These are phyloP conservation scores for Palythoa caribaeorum DNA, from an alignment of 92 coral and sea anemone species.

Conservation along the genomic window DNA sequence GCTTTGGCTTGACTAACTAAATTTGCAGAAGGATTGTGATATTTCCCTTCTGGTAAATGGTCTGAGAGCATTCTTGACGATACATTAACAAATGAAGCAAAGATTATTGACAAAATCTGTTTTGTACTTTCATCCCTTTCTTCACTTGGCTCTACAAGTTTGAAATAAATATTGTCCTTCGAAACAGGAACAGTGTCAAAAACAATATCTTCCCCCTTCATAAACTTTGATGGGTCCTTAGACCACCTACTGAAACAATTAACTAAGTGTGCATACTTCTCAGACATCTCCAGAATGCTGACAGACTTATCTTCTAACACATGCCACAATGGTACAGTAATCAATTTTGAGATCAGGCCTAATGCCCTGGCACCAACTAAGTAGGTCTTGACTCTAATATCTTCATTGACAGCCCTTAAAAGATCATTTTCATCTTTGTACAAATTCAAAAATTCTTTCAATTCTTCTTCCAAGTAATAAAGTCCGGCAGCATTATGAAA, in stretches of 20 bases:
- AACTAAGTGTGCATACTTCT: slow-evolving; percentile 19
- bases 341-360: slow-evolving; percentile 19
- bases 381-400: slow-evolving; percentile 17
- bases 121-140: slow-evolving; percentile 30
- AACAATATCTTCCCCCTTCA: neutral
- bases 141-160: neutral
- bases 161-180: slow-evolving; percentile 4
- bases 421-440: slow-evolving; percentile 37
- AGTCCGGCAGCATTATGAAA: slow-evolving; percentile 42
- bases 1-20: slow-evolving; percentile 4
- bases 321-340: slow-evolving; percentile 40
- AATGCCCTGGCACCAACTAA: slow-evolving; percentile 41
- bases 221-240: slow-evolving; percentile 15
- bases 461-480: slow-evolving; percentile 16
- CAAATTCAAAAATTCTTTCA: slow-evolving; percentile 26
- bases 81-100: slow-evolving; percentile 15
- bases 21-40: slow-evolving; percentile 23
- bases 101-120: neutral
- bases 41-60: slow-evolving; percentile 44
- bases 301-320: slow-evolving; percentile 24
- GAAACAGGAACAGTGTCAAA: slow-evolving; percentile 11
- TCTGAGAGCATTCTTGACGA: slow-evolving; percentile 28
- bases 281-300: slow-evolving; percentile 36
- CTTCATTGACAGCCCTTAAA: slow-evolving; percentile 20
- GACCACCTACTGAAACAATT: neutral